Conservation (phyloP, 2,888 invertebrate genomes). For the Epistrophe grossulariae region DNA sequence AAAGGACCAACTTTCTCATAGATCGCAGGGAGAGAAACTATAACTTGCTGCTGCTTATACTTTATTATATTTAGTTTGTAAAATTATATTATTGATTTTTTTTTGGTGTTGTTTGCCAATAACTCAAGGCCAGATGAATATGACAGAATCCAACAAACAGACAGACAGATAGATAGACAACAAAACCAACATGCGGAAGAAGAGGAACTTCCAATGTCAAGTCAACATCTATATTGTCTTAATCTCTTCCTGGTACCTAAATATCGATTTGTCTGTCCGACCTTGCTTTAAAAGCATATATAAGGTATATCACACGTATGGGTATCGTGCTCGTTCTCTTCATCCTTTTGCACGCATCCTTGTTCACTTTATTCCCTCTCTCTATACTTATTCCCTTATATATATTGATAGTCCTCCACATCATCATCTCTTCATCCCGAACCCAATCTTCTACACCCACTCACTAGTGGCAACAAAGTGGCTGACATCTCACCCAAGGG, state of each 20-base stretch:
- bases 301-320: background rate
- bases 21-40: background rate
- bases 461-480: slow-evolving; percentile 66
- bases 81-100: slow-evolving; percentile 71
- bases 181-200: background rate
- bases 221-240: slow-evolving; percentile 46
- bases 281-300: slow-evolving; percentile 29
- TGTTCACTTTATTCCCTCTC: slow-evolving; percentile 23
- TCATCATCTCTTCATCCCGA: background rate
- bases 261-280: slow-evolving; percentile 60
- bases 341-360: slow-evolving; percentile 33
- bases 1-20: slow-evolving; percentile 45
- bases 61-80: slow-evolving; percentile 12
- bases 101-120: slow-evolving; percentile 50
- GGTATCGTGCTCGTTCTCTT: background rate
- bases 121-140: slow-evolving; percentile 66
- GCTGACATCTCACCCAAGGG: slow-evolving; percentile 73
- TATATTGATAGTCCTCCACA: slow-evolving; percentile 18
- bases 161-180: background rate
- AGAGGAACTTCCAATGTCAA: slow-evolving; percentile 56
- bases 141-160: slow-evolving; percentile 38
- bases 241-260: slow-evolving; percentile 42
- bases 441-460: slow-evolving; percentile 13
- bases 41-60: background rate
- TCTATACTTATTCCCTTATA: background rate